Percentiles rank a stretch among this genome's conserved stretches.
Evolutionary conservation across 2,797 vertebrate species (phyloP).

Genomic region (Myotis planiceps): DNA sequence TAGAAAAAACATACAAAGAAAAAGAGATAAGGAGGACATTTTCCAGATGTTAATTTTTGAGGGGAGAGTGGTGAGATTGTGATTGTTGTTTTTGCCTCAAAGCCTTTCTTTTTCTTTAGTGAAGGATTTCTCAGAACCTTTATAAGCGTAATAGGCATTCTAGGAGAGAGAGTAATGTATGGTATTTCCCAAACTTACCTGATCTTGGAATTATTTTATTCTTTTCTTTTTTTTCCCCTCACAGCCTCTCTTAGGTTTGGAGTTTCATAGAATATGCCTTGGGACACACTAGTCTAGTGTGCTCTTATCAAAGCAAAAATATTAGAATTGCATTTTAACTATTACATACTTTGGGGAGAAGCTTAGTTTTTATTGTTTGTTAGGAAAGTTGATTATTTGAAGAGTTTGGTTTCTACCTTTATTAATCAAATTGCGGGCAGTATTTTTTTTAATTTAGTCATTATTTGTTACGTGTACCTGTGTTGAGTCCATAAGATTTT

Average conservation of each 20-base stretch:
- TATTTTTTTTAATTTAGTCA: neutral
- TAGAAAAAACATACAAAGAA: conserved; percentile 29
- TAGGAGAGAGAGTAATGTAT: neutral
- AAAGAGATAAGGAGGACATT: neutral
- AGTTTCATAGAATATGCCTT: neutral
- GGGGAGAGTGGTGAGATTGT: neutral
- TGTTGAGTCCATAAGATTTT: conserved; percentile 24
- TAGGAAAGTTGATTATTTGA: conserved; percentile 34
- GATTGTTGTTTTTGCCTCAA: neutral
- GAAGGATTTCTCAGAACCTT: neutral
- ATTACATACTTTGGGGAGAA: neutral
- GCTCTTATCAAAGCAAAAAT: conserved; percentile 28
- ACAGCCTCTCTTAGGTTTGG: neutral
- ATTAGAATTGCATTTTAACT: conserved; percentile 45
- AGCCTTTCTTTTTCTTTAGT: conserved; percentile 26
- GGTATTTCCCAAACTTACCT: neutral
- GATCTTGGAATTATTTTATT: conserved; percentile 31
- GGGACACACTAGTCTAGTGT: neutral
- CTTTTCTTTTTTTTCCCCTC: neutral
- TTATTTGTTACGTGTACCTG: neutral
- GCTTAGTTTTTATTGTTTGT: conserved; percentile 33
- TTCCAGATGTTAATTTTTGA: neutral
- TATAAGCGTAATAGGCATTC: neutral
- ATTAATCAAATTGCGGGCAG: neutral
- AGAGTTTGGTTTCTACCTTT: conserved; percentile 23